Conservation (phyloP, 2,888 invertebrate species). For the Abscondita cerata region DNA sequence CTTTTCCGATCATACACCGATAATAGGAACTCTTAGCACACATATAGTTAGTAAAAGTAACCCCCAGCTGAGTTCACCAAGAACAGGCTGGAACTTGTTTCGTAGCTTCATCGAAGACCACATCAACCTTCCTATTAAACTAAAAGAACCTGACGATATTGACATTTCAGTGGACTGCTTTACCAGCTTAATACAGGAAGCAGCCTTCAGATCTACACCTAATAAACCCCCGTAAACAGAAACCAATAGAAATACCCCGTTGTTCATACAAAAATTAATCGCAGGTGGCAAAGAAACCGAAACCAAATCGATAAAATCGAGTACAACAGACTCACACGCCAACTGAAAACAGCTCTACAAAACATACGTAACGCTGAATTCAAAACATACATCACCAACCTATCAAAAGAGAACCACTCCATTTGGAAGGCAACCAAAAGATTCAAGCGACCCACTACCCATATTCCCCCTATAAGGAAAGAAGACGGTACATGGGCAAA, state of each 20-base stretch:
- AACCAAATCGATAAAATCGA: conserved; percentile 10
- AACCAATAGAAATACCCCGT: not conserved
- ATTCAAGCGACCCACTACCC: not conserved
- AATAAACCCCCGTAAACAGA: not conserved
- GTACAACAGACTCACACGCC: conserved; percentile 4
- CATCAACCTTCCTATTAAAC: too few relatives aligned
- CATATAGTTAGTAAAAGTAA: not conserved
- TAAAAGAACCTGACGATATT: not conserved
- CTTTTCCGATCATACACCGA: not conserved
- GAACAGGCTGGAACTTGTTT: too few relatives aligned
- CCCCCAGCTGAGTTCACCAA: too few relatives aligned
- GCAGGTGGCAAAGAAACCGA: conserved; percentile 12
- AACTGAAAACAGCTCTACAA: conserved; percentile 4
- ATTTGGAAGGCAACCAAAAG: not conserved
- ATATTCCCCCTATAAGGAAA: not conserved
- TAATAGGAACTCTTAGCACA: not conserved
- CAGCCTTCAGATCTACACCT: not conserved
- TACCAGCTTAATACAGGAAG: not conserved
- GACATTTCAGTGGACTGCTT: not conserved
- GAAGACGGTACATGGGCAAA: not conserved
- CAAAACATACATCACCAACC: too few relatives aligned
- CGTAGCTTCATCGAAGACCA: too few relatives aligned
- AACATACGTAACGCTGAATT: too few relatives aligned
- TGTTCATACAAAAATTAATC: too few relatives aligned
- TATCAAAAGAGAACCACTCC: too few relatives aligned